Evolutionary conservation across 2,113 vertebrate species (phyloP).

Genomic region (Myocastor coypus): DNA sequence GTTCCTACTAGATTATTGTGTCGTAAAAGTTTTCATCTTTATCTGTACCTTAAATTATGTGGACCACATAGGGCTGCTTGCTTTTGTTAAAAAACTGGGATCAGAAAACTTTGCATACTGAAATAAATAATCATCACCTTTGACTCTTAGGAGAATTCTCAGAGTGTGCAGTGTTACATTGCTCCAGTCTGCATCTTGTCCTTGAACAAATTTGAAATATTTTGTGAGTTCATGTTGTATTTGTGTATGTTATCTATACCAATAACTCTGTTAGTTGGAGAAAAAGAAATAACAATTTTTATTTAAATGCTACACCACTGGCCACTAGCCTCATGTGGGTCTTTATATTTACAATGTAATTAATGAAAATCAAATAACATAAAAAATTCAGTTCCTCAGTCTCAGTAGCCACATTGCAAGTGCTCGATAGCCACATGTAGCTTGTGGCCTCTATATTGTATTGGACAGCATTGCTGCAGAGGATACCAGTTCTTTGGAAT

Average conservation of each 20-base stretch:
- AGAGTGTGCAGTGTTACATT: slow-evolving; percentile 8
- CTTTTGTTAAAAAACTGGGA: slow-evolving; percentile 47
- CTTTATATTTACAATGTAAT: slow-evolving; percentile 29
- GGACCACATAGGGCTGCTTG: background rate
- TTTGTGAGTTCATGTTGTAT: background rate
- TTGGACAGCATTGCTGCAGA: background rate
- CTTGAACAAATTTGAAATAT: slow-evolving; percentile 21
- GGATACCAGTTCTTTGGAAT: slow-evolving; percentile 33
- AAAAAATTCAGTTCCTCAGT: background rate
- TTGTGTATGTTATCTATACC: slow-evolving; percentile 40
- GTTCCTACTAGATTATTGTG: background rate
- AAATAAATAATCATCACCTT: slow-evolving; percentile 32
- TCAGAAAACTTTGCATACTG: background rate
- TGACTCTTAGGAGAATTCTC: background rate
- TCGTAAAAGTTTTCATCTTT: slow-evolving; percentile 21
- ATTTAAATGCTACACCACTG: background rate
- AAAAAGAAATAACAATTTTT: background rate
- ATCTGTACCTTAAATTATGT: slow-evolving; percentile 22
- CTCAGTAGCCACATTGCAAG: slow-evolving; percentile 1
- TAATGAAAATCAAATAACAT: slow-evolving; percentile 11
- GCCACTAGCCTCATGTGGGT: background rate
- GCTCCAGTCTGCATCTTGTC: background rate
- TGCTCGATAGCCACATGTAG: background rate
- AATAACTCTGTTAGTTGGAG: slow-evolving; percentile 43
- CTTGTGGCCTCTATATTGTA: background rate